Base-by-base conservation (phyloP, 1,140 invertebrate species). In the Conopomorpha cramerella region DNA sequence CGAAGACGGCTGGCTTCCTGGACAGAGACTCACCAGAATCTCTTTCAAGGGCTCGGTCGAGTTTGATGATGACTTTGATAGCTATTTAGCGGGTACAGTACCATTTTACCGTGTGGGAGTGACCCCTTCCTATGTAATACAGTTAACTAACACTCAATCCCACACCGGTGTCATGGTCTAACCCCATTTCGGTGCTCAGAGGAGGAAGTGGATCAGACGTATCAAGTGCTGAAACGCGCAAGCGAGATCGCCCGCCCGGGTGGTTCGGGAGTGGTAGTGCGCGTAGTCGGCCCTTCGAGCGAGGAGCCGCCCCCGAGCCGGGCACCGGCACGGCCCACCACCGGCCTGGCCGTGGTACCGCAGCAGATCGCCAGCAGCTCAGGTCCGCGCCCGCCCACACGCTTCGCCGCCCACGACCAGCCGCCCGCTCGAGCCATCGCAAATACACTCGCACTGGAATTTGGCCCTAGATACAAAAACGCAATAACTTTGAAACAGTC, bases 171-270 rank as follows among this genome's bases (percentile, higher is more conserved):
- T 23, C 19, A 23, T 6, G 4, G 19, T 42, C 45, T 71, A 67
- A 66, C 44, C 43, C 44, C 53, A 55, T 71, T 61, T 64, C 56
- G 66, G 51, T 72, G 61, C 67, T 70, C 57, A 76, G 71, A 77
- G 74, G 77, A 74, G 60, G 89, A 91, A 82, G 86, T 92, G 80
- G 92, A 95, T 82, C 86, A 88, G 77, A 92, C 91, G 63, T 95
- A 95, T 81, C 91, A 92, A 82, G 90, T 94, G 63, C 83, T 95
- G 81, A 94, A 94, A 83, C 89, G 93, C 77, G 92, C 91, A 53
- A 89, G 89, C 53, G 91, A 93, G 83, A 87, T 94, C 67, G 83
- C 84, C 57, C 81, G 79, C 67, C 81, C 74, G 46, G 67, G 77
- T 41, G 61, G 60, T 41, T 53, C 74, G 50, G 56, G 61, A 48